A percentile compares a stretch with the other conserved stretches of the same genome.
Conservation (phyloP, 2,888 invertebrate species). For the Pheosia gnoma region DNA sequence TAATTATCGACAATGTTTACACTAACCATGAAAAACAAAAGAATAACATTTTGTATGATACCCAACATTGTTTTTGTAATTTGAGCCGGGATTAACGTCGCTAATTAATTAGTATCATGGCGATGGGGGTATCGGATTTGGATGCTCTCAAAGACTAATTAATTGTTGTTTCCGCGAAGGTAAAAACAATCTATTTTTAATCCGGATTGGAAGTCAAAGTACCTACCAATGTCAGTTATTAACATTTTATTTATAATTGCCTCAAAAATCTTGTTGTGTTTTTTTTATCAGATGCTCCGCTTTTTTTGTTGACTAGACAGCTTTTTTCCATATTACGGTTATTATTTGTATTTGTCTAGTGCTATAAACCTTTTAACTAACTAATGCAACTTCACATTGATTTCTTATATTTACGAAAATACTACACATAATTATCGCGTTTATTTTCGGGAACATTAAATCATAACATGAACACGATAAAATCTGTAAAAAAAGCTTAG, state of each 20-base stretch:
- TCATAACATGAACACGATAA: no score
- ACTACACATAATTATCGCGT: no score
- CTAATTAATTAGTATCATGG: slow-evolving; percentile 47
- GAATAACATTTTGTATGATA: slow-evolving; percentile 23
- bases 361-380: no score
- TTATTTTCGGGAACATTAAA: no score
- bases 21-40: slow-evolving; percentile 6
- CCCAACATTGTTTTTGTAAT: slow-evolving; percentile 39
- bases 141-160: slow-evolving; percentile 21
- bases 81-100: slow-evolving; percentile 42
- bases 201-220: slow-evolving; percentile 6
- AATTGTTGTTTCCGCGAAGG: slow-evolving; percentile 16
- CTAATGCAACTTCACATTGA: no score
- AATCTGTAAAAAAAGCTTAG: not conserved
- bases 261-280: not conserved
- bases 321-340: no score
- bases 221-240: not conserved
- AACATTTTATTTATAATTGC: not conserved
- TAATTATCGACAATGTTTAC: not conserved
- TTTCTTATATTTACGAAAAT: no score
- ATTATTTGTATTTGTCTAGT: no score
- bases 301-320: no score
- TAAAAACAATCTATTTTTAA: slow-evolving; percentile 23
- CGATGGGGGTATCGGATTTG: slow-evolving; percentile 28
- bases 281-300: no score